Evolutionary conservation across 2,113 vertebrate species (phyloP), one percentile per base, ranked within the genome.

Genomic region (Pyrgilauda ruficollis): DNA sequence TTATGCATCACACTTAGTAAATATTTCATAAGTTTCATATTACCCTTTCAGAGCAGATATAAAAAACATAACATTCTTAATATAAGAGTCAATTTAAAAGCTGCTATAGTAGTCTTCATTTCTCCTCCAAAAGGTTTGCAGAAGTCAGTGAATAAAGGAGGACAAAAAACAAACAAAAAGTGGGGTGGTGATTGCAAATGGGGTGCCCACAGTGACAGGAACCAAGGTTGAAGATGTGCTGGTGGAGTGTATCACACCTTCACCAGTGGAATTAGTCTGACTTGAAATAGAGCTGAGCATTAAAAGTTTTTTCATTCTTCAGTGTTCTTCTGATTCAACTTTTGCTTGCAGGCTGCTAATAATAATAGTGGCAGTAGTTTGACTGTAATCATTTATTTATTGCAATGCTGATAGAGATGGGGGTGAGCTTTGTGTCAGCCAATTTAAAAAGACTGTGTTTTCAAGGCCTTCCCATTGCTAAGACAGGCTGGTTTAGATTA

Each of bases 11-110:
- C 97, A 97, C 95, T 98, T 97, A 84, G 98, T 98, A 97, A 98
- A 98, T 98, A 98, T 98, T 98, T 98, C 97, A 98, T 98, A 98
- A 97, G 97, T 97, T 97, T 97, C 96, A 97, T 98, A 98, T 98
- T 98, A 97, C 97, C 97, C 97, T 97, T 97, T 97, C 97, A 90
- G 96, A 90, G 75, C 20, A 43, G 96, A 96, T 97, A 97, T 96
- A 97, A 97, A 97, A 97, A 96, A 50, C 94, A 94, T 95, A 94
- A 96, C 93, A 96, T 98, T 97, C 96, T 96, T 97, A 97, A 96
- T 97, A 97, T 76, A 95, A 66, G 89, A 97, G 96, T 97, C 97
- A 82, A 89, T 97, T 97, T 96, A 90, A 95, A 98, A 97, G 96
- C 95, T 90, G 94, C 94, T 93, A 77, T 62, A 91, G 50, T 84